These are phyloP conservation scores for Umimayanthus chanpuru DNA, from an alignment of 92 coral and sea anemone genomes.

Conservation along the genomic window DNA sequence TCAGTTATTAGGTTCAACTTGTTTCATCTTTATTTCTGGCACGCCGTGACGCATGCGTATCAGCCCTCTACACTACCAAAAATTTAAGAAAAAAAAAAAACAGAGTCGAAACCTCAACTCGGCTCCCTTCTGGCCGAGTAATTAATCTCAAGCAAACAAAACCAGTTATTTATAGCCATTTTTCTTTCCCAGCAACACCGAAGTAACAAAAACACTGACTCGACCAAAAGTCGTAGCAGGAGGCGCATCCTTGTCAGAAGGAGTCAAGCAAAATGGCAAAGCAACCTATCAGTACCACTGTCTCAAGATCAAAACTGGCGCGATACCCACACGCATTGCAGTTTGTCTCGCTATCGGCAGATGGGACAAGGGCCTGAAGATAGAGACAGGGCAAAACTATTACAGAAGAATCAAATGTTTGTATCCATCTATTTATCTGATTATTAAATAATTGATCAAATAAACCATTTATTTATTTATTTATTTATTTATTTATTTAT, in stretches of 20 bases:
- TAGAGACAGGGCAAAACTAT: background rate
- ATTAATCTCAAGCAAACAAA: no score
- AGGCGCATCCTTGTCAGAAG: constrained; percentile 6
- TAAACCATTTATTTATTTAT: background rate
- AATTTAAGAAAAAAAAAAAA: no score
- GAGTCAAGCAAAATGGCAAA: background rate
- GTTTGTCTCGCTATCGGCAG: constrained; percentile 13
- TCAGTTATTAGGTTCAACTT: no score
- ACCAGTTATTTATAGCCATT: background rate
- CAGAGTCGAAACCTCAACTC: no score
- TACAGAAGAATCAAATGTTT: constrained; percentile 6
- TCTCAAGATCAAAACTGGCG: constrained; percentile 25
- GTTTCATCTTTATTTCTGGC: no score
- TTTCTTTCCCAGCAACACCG: background rate
- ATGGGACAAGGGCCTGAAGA: constrained; percentile 5
- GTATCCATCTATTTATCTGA: background rate
- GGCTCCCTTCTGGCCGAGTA: no score
- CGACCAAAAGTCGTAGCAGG: background rate
- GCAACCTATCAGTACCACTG: constrained; percentile 12
- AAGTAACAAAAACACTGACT: background rate
- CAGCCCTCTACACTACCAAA: no score
- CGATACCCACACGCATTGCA: background rate
- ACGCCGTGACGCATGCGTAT: no score
- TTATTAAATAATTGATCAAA: background rate
- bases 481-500: no score